Evolutionary conservation across 2,797 vertebrate genomes (phyloP).

Genomic region (Prunella strophiata): DNA sequence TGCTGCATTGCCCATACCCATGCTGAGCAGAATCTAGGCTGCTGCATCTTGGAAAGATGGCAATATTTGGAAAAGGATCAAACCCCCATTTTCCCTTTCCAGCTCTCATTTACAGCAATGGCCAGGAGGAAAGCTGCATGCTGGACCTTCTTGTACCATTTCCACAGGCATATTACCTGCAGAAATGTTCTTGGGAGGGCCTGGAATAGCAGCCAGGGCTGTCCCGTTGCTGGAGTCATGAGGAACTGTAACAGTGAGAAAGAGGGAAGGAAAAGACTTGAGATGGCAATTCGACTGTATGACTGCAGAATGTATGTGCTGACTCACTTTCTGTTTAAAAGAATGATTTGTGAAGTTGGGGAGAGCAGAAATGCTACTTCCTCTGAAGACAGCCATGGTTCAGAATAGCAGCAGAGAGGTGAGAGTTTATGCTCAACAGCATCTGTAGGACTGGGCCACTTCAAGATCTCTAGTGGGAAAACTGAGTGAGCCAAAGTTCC

Average conservation of each 20-base stretch:
- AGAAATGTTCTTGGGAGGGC: not conserved
- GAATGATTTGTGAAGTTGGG: not conserved
- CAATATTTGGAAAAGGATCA: not conserved
- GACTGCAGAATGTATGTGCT: not conserved
- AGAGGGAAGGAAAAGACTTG: not conserved
- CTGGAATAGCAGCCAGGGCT: not conserved
- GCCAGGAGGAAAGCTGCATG: not conserved
- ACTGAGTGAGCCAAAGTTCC: not conserved
- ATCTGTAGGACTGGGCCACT: not conserved
- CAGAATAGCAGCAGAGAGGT: not conserved
- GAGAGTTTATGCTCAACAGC: not conserved
- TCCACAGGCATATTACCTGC: fast-evolving
- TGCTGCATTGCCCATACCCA: not conserved
- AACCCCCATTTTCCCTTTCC: not conserved
- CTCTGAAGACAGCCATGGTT: not conserved
- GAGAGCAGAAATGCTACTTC: not conserved
- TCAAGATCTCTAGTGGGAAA: not conserved
- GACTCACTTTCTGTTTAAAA: not conserved
- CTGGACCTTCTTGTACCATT: not conserved
- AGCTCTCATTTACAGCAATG: not conserved
- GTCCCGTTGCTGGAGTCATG: not conserved
- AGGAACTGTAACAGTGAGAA: not conserved
- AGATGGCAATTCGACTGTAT: not conserved
- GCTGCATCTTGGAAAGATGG: not conserved
- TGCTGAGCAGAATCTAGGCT: not conserved